Evolutionary conservation across 2,797 vertebrate species (phyloP).

Genomic region (Poeciliopsis paucimaculata): DNA sequence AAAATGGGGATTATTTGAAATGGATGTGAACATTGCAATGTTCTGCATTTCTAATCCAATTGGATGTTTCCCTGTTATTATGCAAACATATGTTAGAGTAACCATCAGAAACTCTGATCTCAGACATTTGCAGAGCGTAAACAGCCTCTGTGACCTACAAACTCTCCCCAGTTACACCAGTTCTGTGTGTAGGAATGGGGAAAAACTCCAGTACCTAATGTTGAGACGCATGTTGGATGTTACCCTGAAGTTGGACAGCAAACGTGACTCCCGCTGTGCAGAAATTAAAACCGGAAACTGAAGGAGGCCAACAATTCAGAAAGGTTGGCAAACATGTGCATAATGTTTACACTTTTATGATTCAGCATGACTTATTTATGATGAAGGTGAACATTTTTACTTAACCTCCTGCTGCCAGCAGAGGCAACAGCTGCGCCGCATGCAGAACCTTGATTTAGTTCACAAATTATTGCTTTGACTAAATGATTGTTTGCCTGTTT

Average conservation of each 20-base stretch:
- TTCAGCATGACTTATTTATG: constrained; percentile 42
- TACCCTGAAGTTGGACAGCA: constrained; percentile 28
- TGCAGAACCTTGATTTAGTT: constrained; percentile 1
- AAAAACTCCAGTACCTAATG: neutral
- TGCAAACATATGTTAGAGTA: neutral
- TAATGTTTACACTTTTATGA: constrained; percentile 33
- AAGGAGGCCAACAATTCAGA: constrained; percentile 16
- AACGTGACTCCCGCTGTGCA: constrained; percentile 21
- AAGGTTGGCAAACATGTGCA: constrained; percentile 33
- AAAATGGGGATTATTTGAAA: neutral
- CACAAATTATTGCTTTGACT: neutral
- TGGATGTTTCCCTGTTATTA: neutral
- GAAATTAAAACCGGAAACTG: constrained; percentile 22
- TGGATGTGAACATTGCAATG: neutral
- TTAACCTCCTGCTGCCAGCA: constrained; percentile 2
- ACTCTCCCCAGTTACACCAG: neutral
- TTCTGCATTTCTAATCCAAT: neutral
- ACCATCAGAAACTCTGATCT: neutral
- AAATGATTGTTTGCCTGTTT: neutral
- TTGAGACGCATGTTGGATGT: neutral
- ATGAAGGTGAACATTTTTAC: constrained; percentile 18
- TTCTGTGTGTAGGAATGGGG: neutral
- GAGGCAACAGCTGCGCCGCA: constrained; percentile 8
- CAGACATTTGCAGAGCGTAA: neutral
- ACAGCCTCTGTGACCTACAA: neutral